Base-by-base conservation (phyloP, 2,113 vertebrate genomes). In the Arothron firmamentum region DNA sequence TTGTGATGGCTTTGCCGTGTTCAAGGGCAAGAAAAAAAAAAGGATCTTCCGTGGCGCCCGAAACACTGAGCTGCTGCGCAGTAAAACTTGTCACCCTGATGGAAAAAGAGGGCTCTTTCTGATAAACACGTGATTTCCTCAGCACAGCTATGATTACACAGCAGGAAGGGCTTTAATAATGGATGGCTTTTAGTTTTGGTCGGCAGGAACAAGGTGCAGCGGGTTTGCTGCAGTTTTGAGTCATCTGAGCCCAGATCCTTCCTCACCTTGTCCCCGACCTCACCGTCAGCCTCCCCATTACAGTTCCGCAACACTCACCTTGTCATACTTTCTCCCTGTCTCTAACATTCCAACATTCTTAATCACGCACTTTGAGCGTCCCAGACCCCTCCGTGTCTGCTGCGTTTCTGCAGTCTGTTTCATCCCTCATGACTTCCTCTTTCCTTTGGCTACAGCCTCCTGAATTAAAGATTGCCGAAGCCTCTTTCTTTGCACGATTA, bases 401-500 rank as follows among this genome's bases (percentile, higher is more conserved):
- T 38, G 34, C 3, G 34, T 65, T 77, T 68, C 43, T 57, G 61
- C 28, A 74, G 67, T 77, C 72, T 75, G 70, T 79, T 80, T 82
- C 67, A 78, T 84, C 78, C 70, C 70, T 51, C 59, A 74, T 53
- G 67, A 79, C 80, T 81, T 82, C 74, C 76, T 63, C 59, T 46
- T 65, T 66, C 79, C 74, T 81, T 62, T 34, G 70, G 83, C 75
- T 82, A 59, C 50, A 61, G 74, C 70, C 68, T 83, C 62, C 79
- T 86, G 75, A 89, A 89, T 91, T 88, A 87, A 83, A 84, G 87
- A 90, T 89, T 34, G 75, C 67, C 54, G 64, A 61, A 50, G 72
- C 65, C 72, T 52, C 45, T 4, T 7, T 63, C 72, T 72, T 80
- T 78, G 78, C 85, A 83, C 87, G 88, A 88, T 90, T 90, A 89